These are phyloP conservation scores for Zaprionus davidi DNA, from an alignment of 1,140 invertebrate species.

Conservation along the genomic window DNA sequence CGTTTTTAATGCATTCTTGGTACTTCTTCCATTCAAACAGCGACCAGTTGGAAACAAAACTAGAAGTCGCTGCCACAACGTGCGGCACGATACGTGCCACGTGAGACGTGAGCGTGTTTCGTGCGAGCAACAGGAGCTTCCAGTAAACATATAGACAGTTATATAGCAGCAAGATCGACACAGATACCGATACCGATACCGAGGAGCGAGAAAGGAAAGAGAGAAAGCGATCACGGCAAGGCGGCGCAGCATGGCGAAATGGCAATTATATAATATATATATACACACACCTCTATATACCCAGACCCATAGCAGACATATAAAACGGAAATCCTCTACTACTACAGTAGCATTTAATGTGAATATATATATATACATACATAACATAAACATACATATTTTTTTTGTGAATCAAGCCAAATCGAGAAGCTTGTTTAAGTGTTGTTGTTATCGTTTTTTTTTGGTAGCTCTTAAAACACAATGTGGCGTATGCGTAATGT, in stretches of 20 bases:
- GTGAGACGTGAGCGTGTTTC: slow-evolving; percentile 54
- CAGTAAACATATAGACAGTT: slow-evolving; percentile 75
- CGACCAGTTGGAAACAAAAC: slow-evolving; percentile 90
- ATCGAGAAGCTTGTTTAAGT: slow-evolving; percentile 23
- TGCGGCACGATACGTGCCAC: slow-evolving; percentile 36
- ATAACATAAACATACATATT: slow-evolving; percentile 1
- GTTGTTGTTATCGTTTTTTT: slow-evolving; percentile 20
- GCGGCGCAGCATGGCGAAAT: slow-evolving; percentile 15
- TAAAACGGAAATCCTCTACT: slow-evolving; percentile 18
- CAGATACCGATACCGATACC: not conserved
- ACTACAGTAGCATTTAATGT: slow-evolving; percentile 34
- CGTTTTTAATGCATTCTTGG: not conserved
- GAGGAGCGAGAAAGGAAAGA: slow-evolving; percentile 9
- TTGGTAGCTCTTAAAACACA: slow-evolving; percentile 21
- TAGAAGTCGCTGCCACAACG: slow-evolving; percentile 71
- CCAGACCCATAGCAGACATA: slow-evolving; percentile 13
- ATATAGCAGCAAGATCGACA: slow-evolving; percentile 23
- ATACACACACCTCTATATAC: slow-evolving; percentile 19
- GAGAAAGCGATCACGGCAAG: not conserved
- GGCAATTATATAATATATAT: slow-evolving; percentile 33
- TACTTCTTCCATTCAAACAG: slow-evolving; percentile 83
- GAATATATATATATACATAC: slow-evolving; percentile 10
- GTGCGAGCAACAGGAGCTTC: slow-evolving; percentile 83
- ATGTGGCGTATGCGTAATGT: slow-evolving; percentile 20
- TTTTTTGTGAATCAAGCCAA: slow-evolving; percentile 26